phyloP scores from a whole-genome alignment of 2,888 invertebrate genomes.

The Acrobasis consociella region DNA sequence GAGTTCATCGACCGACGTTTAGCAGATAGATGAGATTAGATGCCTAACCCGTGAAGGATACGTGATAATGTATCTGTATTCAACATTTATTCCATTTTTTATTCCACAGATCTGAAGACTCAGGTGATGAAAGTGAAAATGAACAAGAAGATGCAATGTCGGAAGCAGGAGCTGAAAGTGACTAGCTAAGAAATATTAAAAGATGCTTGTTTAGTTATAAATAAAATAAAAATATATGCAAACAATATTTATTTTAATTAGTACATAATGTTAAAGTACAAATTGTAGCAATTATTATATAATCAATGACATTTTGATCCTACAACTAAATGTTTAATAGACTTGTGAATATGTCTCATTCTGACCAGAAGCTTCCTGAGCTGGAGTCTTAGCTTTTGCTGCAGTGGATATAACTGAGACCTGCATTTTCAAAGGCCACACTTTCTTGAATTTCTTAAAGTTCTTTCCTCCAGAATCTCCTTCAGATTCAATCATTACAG shows the following conservation, averaged over 20 bases:
- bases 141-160: constrained; percentile 1
- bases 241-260: constrained; percentile 17
- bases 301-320: neutral
- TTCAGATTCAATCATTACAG: constrained; percentile 42
- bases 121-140: constrained; percentile 12
- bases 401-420: constrained; percentile 52
- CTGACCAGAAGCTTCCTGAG: constrained; percentile 21
- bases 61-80: too few relatives aligned
- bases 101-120: constrained; percentile 9
- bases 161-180: constrained; percentile 6
- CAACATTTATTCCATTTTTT: neutral
- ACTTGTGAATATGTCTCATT: constrained; percentile 26
- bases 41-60: too few relatives aligned
- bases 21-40: too few relatives aligned
- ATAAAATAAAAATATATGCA: neutral
- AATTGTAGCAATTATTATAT: neutral
- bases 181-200: neutral
- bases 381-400: constrained; percentile 38
- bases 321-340: neutral
- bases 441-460: constrained; percentile 75
- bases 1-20: too few relatives aligned
- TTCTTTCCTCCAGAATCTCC: constrained; percentile 48
- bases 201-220: neutral
- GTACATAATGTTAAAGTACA: constrained; percentile 8
- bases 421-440: constrained; percentile 71